Evolutionary conservation across 2,113 vertebrate species (phyloP).

Genomic region (Neogobius melanostomus): DNA sequence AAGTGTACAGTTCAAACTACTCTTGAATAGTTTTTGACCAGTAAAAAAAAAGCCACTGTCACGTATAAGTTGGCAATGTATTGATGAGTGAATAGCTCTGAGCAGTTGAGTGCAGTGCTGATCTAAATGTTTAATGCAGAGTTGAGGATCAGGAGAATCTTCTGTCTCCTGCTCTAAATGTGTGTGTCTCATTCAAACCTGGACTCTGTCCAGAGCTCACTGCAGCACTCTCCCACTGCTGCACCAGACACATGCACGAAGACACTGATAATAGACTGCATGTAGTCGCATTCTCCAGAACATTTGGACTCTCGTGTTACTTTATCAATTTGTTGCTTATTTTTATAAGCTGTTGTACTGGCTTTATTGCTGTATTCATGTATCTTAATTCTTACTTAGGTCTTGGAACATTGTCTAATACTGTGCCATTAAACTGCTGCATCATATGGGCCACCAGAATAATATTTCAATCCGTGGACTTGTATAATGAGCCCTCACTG

Average conservation of each 20-base stretch:
- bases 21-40: no score
- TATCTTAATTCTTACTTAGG: neutral
- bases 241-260: slow-evolving; percentile 43
- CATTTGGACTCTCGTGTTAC: neutral
- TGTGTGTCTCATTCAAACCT: slow-evolving; percentile 64
- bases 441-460: slow-evolving; percentile 55
- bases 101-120: slow-evolving; percentile 30
- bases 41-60: no score
- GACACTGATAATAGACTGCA: slow-evolving; percentile 28
- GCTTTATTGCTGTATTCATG: no score
- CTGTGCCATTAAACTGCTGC: neutral
- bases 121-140: slow-evolving; percentile 74
- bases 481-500: slow-evolving; percentile 68
- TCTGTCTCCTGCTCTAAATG: slow-evolving; percentile 37
- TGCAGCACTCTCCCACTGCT: slow-evolving; percentile 52
- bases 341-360: neutral
- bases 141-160: slow-evolving; percentile 52
- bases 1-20: no score
- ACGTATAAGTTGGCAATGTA: neutral
- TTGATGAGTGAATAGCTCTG: slow-evolving; percentile 29
- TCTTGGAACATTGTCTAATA: neutral
- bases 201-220: slow-evolving; percentile 70
- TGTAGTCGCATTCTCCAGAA: neutral
- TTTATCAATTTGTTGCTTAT: neutral
- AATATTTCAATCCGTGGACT: slow-evolving; percentile 64